Conservation (phyloP, 2,113 vertebrate species). For the Clarias gariepinus region DNA sequence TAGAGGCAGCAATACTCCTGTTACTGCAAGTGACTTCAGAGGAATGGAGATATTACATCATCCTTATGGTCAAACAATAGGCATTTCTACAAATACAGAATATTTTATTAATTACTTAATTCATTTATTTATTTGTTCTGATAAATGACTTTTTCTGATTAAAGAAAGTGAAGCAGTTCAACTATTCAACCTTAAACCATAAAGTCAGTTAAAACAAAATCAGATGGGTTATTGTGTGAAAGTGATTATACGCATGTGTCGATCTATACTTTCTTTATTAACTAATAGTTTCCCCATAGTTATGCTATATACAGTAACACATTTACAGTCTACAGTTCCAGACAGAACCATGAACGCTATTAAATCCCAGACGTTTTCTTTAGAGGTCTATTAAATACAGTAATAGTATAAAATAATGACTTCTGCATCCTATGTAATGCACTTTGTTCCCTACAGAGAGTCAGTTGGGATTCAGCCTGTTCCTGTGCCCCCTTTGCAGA, state of each 20-base stretch:
- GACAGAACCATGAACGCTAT: background rate
- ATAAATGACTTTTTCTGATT: no score
- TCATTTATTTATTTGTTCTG: background rate
- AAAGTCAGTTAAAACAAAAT: background rate
- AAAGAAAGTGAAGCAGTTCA: no score
- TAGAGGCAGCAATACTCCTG: slow-evolving; percentile 44
- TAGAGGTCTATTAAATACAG: background rate
- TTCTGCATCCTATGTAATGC: background rate
- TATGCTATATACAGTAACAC: background rate
- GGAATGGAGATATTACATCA: slow-evolving; percentile 67
- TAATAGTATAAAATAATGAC: background rate
- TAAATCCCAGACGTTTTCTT: background rate
- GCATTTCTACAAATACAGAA: slow-evolving; percentile 71
- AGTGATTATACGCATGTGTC: background rate
- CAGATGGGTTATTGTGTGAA: background rate
- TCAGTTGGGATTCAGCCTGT: background rate
- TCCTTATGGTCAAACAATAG: slow-evolving; percentile 65
- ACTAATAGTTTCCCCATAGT: no score
- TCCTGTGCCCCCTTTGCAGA: slow-evolving; percentile 33
- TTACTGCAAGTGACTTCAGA: slow-evolving; percentile 38
- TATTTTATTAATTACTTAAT: background rate
- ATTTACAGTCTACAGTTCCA: background rate
- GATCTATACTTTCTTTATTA: background rate
- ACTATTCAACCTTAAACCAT: no score
- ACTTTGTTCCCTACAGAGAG: slow-evolving; percentile 5